These are phyloP conservation scores for Tribolium castaneum DNA, from an alignment of 1,140 invertebrate genomes.

Conservation along the genomic window DNA sequence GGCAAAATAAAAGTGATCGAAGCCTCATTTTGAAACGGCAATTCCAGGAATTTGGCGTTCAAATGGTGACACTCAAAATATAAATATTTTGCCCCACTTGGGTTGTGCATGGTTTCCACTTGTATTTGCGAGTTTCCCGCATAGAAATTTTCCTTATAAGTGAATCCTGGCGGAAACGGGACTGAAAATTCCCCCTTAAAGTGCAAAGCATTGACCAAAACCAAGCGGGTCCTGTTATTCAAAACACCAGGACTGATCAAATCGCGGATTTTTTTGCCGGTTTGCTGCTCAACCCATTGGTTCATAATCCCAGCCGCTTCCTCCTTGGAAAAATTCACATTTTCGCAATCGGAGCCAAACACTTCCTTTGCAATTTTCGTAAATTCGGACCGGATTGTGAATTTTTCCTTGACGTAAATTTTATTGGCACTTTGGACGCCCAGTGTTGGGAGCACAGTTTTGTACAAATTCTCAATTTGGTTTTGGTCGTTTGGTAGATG, in stretches of 20 bases:
- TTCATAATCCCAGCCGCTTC: constrained; percentile 57
- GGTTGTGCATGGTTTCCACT: background rate
- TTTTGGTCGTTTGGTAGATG: constrained; percentile 42
- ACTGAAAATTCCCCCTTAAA: background rate
- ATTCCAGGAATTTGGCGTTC: background rate
- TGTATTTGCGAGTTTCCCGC: background rate
- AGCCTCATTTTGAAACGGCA: background rate
- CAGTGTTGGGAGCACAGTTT: background rate
- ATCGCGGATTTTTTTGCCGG: background rate
- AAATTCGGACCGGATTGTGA: constrained; percentile 51
- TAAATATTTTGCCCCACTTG: background rate
- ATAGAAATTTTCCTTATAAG: background rate
- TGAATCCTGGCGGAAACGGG: background rate
- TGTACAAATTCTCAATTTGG: background rate
- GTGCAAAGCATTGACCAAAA: background rate
- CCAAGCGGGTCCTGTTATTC: background rate
- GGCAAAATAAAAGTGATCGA: background rate
- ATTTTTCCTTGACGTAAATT: constrained; percentile 65
- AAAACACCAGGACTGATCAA: background rate
- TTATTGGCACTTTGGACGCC: constrained; percentile 39
- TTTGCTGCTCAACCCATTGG: background rate
- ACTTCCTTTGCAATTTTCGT: constrained; percentile 63
- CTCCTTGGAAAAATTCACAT: constrained; percentile 67
- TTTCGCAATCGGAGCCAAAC: constrained; percentile 68
- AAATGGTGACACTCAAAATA: background rate